Evolutionary conservation across 1,140 invertebrate genomes (phyloP), one percentile per base, ranked within the genome.

Genomic region (Formica exsecta): DNA sequence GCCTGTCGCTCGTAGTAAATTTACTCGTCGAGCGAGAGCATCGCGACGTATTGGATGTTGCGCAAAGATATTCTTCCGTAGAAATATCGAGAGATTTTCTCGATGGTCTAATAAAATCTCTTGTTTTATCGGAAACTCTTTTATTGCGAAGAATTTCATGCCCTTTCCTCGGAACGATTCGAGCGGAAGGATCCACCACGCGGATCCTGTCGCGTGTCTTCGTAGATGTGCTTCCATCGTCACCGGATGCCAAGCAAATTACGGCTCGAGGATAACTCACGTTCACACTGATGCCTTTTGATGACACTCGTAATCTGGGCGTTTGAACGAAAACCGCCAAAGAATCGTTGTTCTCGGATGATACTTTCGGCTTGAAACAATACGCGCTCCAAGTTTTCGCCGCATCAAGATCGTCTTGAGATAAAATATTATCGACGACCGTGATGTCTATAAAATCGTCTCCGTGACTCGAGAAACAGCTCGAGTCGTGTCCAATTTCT

Each of bases 381-480:
- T 38, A 1, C 3, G 13, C 9, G 22, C 16, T 25, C 19, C 0
- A 73, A 51, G 16, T 13, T 77, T 54, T 8, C 9, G 11, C 0
- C 32, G 32, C 9, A 11, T 76, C 16, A 32, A 22, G 2, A n/a
- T 65, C n/a, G 2, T n/a, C 13, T 2, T 19, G 73, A 51, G 41
- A 51, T 4, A 7, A 22, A 73, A 6, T 61, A 22, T 62, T 22
- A 48, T 65, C 41, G 16, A 16, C 13, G 11, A 54, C 2, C 1
- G 76, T 41, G 13, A 36, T n/a, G 0, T 71, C 5, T 59, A 57
- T 7, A 13, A 48, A 36, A 38, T 85, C 64, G 0, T 76, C 32
- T 1, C 44, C 29, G 13, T 25, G 57, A 16, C 75, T 51, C 13
- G 44, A 59, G 1, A 64, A 87, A 75, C 79, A 87, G 29, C 22